A percentile compares a stretch with the other conserved stretches of the same genome.
Conservation (phyloP, 1,140 invertebrate species). For the Homalodisca vitripennis region DNA sequence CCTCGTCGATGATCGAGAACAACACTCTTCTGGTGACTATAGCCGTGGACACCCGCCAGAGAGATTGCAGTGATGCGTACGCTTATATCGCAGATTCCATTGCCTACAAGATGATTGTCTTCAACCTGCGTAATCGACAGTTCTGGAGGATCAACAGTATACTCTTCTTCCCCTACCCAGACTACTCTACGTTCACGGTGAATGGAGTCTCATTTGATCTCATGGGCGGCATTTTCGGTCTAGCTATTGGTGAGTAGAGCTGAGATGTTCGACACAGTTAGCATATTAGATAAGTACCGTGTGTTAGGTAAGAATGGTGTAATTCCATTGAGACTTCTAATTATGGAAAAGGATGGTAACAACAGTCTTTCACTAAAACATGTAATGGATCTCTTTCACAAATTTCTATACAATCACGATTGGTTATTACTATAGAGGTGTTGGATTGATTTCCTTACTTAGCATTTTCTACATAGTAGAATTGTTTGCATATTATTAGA, state of each 20-base stretch:
- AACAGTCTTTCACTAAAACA: neutral
- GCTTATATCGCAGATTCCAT: conserved; percentile 75
- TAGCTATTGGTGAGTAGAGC: conserved; percentile 55
- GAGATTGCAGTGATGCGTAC: conserved; percentile 60
- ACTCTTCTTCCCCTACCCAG: conserved; percentile 68
- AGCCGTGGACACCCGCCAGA: conserved; percentile 54
- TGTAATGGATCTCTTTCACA: neutral
- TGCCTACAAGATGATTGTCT: conserved; percentile 64
- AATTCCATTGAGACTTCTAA: neutral
- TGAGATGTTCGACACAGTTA: neutral
- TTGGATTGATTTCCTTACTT: no score
- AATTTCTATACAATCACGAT: neutral
- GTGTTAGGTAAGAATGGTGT: neutral
- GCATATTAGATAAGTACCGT: neutral
- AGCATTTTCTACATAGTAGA: no score
- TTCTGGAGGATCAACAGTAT: conserved; percentile 69
- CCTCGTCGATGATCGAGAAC: neutral
- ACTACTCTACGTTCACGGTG: conserved; percentile 64
- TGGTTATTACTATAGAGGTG: neutral
- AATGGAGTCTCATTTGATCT: conserved; percentile 65
- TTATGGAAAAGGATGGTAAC: neutral
- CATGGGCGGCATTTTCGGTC: conserved; percentile 71
- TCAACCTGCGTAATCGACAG: conserved; percentile 55
- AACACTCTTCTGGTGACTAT: neutral
- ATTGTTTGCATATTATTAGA: no score